phyloP scores from a whole-genome alignment of 2,888 invertebrate genomes.

The Pelosia muscerda region DNA sequence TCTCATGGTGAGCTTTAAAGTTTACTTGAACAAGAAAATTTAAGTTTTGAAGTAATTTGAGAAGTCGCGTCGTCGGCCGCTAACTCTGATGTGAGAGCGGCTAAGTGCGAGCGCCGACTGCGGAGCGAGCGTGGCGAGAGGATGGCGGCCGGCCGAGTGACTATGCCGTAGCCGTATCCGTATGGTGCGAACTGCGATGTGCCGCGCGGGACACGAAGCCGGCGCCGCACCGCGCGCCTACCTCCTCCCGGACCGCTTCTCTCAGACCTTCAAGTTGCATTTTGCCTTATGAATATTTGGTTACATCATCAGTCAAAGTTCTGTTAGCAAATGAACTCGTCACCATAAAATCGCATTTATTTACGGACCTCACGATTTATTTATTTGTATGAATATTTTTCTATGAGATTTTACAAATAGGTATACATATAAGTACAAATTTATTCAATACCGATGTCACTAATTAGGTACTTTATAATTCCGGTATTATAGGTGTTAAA shows the following conservation, averaged over 20 bases:
- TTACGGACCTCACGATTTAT: too few relatives aligned
- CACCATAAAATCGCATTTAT: background rate
- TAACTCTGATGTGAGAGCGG: slow-evolving; percentile 18
- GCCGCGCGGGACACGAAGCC: slow-evolving; percentile 28
- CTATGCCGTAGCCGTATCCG: background rate
- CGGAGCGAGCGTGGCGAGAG: slow-evolving; percentile 18
- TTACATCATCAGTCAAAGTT: slow-evolving; percentile 1
- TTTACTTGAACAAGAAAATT: slow-evolving; percentile 12
- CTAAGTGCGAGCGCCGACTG: slow-evolving; percentile 44
- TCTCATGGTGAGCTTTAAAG: slow-evolving; percentile 53
- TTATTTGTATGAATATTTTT: too few relatives aligned
- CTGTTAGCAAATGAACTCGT: background rate
- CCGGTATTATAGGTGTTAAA: too few relatives aligned
- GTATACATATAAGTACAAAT: background rate
- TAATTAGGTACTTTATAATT: background rate
- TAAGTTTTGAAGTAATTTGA: slow-evolving; percentile 18
- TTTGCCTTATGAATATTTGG: background rate
- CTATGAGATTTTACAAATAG: too few relatives aligned
- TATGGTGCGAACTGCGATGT: slow-evolving; percentile 19
- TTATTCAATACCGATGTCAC: background rate
- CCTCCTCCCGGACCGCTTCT: background rate
- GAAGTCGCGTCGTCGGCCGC: slow-evolving; percentile 35
- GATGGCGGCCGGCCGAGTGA: slow-evolving; percentile 33
- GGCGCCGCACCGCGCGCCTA: slow-evolving; percentile 15
- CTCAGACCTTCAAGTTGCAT: slow-evolving; percentile 2